Evolutionary conservation across 2,888 invertebrate species (phyloP).

Genomic region (Lepidonotus clava): DNA sequence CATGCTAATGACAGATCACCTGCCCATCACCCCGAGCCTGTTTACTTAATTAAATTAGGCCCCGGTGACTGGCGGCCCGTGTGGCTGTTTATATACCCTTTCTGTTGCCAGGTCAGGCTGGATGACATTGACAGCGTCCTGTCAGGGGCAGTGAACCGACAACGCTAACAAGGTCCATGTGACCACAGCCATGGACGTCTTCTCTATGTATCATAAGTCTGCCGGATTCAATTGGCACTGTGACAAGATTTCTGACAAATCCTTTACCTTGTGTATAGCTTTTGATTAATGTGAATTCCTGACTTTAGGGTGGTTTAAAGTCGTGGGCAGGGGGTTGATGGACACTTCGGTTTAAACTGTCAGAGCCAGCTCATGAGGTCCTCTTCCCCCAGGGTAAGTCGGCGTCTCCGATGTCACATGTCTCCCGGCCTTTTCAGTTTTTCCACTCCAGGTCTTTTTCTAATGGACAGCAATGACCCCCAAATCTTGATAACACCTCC

Average conservation of each 20-base stretch:
- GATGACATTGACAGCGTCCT: neutral
- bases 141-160: neutral
- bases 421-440: neutral
- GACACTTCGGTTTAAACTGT: too few relatives aligned
- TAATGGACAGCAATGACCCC: slow-evolving; percentile 5
- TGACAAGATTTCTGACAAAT: too few relatives aligned
- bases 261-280: too few relatives aligned
- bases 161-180: neutral
- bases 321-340: neutral
- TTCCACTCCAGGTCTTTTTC: neutral
- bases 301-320: neutral
- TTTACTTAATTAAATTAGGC: slow-evolving; percentile 45
- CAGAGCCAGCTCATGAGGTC: too few relatives aligned
- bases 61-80: neutral
- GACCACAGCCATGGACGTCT: too few relatives aligned
- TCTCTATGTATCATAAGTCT: too few relatives aligned
- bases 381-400: neutral
- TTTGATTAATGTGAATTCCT: too few relatives aligned
- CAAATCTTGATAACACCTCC: slow-evolving; percentile 23
- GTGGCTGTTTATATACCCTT: slow-evolving; percentile 12
- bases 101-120: neutral
- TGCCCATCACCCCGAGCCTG: slow-evolving; percentile 28
- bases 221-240: too few relatives aligned
- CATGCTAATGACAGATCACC: slow-evolving; percentile 50
- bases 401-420: neutral